Evolutionary conservation across 1,140 invertebrate genomes (phyloP).

Genomic region (Ostrea denselamellosa): DNA sequence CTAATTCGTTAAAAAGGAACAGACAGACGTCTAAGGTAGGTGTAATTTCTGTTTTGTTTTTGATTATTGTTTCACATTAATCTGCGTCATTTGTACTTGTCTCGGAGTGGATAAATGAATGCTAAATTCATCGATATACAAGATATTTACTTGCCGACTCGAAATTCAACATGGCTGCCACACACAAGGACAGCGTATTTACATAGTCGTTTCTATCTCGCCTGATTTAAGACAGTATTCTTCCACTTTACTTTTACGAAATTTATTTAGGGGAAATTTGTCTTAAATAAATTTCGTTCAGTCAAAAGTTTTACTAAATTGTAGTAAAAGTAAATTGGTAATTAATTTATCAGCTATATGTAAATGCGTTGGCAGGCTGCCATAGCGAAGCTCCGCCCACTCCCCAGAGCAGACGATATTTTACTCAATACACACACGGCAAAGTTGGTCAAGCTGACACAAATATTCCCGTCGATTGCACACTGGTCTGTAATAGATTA

Average conservation of each 20-base stretch:
- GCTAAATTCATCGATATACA: conserved; percentile 31
- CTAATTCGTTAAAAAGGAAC: neutral
- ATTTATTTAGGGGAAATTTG: conserved; percentile 40
- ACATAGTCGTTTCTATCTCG: conserved; percentile 24
- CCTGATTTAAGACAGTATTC: neutral
- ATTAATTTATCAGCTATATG: conserved; percentile 62
- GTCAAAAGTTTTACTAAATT: conserved; percentile 33
- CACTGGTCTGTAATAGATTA: conserved; percentile 13
- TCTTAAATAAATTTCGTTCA: conserved; percentile 36
- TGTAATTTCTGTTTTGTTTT: neutral
- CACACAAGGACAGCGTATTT: conserved; percentile 39
- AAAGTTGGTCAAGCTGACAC: conserved; percentile 40
- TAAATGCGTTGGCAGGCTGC: conserved; percentile 56
- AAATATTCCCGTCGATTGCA: conserved; percentile 35
- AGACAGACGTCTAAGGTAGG: neutral
- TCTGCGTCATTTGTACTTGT: neutral
- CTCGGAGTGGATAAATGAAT: conserved; percentile 14
- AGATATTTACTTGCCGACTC: conserved; percentile 43
- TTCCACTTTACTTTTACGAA: conserved; percentile 22
- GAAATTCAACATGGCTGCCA: conserved; percentile 38
- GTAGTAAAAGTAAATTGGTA: conserved; percentile 46
- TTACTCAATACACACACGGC: conserved; percentile 42
- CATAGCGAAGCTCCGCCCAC: conserved; percentile 54
- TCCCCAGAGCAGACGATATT: conserved; percentile 55
- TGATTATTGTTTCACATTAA: conserved; percentile 2